Base-by-base conservation (phyloP, 2,888 invertebrate genomes). In the Ophion slaviceki region DNA sequence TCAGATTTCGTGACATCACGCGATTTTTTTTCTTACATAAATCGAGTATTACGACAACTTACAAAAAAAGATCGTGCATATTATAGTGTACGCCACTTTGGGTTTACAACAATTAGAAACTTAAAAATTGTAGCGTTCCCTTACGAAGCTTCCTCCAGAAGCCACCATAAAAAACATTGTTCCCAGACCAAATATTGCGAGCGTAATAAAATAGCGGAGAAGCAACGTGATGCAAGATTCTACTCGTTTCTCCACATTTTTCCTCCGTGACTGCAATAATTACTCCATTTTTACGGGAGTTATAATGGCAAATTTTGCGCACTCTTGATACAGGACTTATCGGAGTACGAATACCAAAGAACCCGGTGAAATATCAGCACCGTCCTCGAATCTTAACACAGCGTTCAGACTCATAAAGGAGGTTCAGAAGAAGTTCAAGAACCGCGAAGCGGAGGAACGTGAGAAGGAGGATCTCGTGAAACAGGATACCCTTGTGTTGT, bases 401-500 rank as follows among this genome's bases (percentile, higher is more conserved):
- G 99, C 99, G 45, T 99, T 99, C 95, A 96, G 99, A 88, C 95
- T 99, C 79, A 99, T 99, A 91, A 99, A 99, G 94, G 99, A 99
- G 95, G 98, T 99, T 47, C 99, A 99, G 95, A 99, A 99, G 94
- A 98, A 98, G 92, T 99, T 98, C 94, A 99, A 99, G 94, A 99
- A 99, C 0, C 96, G 99, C 87, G 99, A 99, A 94, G 99, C 99
- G 0, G 99, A 99, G 94, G 99, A 99, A 94, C 96, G 98, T 78
- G 99, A 99, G 94, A 99, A 99, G 91, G 99, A 99, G 94, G 99
- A 99, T 95, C 96, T 99, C 87, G 99, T 99, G 0, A 99, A 99
- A 94, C 99, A 99, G 94, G 99, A 99, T 94, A 98, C 98, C 36
- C 95, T 99, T 66, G 96, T 99, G 53, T 95, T 99, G 53, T 98